A percentile compares a stretch with the other conserved stretches of the same genome.
These are phyloP conservation scores for Lottia gigantea DNA, from an alignment of 2,888 invertebrate species.

Conservation along the genomic window DNA sequence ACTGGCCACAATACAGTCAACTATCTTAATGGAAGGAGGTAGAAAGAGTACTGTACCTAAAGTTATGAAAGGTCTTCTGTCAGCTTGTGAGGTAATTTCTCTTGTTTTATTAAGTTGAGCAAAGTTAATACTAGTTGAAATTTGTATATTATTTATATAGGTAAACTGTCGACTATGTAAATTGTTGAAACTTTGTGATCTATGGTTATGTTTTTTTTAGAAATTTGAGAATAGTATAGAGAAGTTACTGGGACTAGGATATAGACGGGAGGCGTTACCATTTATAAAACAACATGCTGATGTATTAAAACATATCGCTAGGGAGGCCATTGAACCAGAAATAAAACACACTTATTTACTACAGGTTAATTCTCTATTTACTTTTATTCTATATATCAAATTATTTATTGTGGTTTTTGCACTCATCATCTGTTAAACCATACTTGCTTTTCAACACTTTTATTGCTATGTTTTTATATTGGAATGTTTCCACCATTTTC, in stretches of 20 bases:
- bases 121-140: neutral
- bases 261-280: slow-evolving; percentile 50
- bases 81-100: slow-evolving; percentile 56
- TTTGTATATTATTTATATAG: neutral
- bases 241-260: slow-evolving; percentile 47
- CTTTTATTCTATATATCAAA: no score
- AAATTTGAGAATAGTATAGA: slow-evolving; percentile 48
- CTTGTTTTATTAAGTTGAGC: neutral
- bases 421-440: no score
- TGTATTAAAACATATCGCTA: slow-evolving; percentile 50
- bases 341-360: slow-evolving; percentile 56
- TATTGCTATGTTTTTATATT: no score
- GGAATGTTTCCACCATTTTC: no score
- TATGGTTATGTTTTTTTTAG: slow-evolving; percentile 27
- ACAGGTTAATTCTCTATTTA: slow-evolving; percentile 38
- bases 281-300: slow-evolving; percentile 55
- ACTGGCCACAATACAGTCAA: slow-evolving; percentile 49
- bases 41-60: slow-evolving; percentile 49
- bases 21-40: slow-evolving; percentile 42
- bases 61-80: slow-evolving; percentile 48
- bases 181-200: no score
- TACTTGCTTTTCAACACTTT: no score
- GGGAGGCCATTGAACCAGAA: slow-evolving; percentile 40
- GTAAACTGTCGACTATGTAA: slow-evolving; percentile 16
- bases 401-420: no score